Percentiles rank a stretch among this genome's conserved stretches.
Evolutionary conservation across 2,797 vertebrate species (phyloP).

Genomic region (Coreius guichenoti): DNA sequence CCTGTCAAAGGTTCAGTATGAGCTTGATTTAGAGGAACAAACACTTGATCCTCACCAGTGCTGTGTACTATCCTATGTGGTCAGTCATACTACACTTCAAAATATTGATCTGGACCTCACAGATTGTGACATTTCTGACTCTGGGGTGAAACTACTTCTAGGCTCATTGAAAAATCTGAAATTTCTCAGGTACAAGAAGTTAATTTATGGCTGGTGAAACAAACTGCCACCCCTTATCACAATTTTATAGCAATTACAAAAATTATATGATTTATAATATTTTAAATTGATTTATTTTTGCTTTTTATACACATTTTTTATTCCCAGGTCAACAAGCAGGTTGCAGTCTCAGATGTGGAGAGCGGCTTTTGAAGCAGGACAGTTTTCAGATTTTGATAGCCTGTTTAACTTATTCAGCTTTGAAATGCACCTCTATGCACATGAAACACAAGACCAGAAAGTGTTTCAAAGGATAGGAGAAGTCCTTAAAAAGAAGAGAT

Average conservation of each 20-base stretch:
- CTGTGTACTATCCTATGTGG: slow-evolving; percentile 57
- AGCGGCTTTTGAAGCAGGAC: slow-evolving; percentile 25
- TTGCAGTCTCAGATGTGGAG: slow-evolving; percentile 48
- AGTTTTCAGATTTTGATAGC: slow-evolving; percentile 38
- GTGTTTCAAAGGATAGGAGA: slow-evolving; percentile 23
- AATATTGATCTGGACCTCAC: slow-evolving; percentile 47
- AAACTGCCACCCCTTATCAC: background rate
- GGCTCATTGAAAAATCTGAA: slow-evolving; percentile 48
- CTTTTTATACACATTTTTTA: background rate
- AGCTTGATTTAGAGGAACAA: slow-evolving; percentile 44
- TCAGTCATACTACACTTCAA: slow-evolving; percentile 35
- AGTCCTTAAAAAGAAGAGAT: slow-evolving; percentile 38
- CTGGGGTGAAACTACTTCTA: slow-evolving; percentile 53
- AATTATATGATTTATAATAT: background rate
- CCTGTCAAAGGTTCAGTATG: slow-evolving; percentile 48
- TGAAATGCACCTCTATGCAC: slow-evolving; percentile 41
- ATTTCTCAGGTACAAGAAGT: slow-evolving; percentile 46
- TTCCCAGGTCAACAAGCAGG: slow-evolving; percentile 28
- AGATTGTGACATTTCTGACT: slow-evolving; percentile 37
- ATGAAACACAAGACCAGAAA: slow-evolving; percentile 17
- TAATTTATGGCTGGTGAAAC: background rate
- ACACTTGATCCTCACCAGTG: slow-evolving; percentile 55
- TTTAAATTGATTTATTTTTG: too few species aligned
- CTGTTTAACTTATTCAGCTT: slow-evolving; percentile 45
- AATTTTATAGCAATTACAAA: background rate